Evolutionary conservation across 2,888 invertebrate species (phyloP), one percentile per base, ranked within the genome.

Genomic region (Xylophagus ater): DNA sequence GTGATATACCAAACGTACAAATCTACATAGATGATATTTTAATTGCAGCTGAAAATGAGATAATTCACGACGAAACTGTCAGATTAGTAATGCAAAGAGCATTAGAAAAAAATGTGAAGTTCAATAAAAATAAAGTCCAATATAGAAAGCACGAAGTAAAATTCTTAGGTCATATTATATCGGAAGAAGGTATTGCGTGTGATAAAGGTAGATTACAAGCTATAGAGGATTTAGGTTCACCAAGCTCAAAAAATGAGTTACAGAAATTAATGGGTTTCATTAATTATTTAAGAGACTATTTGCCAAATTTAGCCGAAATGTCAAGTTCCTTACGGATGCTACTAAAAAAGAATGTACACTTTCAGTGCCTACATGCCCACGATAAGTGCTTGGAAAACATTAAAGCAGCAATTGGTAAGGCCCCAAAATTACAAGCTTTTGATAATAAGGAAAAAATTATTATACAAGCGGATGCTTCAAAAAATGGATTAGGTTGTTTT

Each of bases 271-370:
- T 31, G 18, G 31, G 42, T 20, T 41, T 44, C 32, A 37, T 38
- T 13, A 49, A 46, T 33, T 49, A 45, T 41, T 42, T 48, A 14
- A 31, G 47, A 17, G 45, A 47, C 19, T 49, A 48, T 42, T 43
- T 51, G 42, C 49, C 51, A 25, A 45, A 48, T 36, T 18, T 49
- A 19, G 19, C 47, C 2, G 24, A 32, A 10, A 7, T 49, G 14
- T 44, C 44, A 4, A 32, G 28, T 7, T 44, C 45, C 9, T 23
- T 48, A 12, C 37, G 47, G 18, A 40, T 40, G 5, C 29, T 48
- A 17, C 31, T 48, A 32, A 49, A 47, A 35, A 48, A 47, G 4
- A 32, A 41, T 12, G 34, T 39, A 7, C 23, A 31, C 4, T 47
- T 38, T 33, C 26, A 42, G 3, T 48, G 51, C 47, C 13, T 39